Evolutionary conservation across 64 coral and sea anemone species (phyloP), one percentile per base, ranked within the genome.

Genomic region (Montipora foliosa): DNA sequence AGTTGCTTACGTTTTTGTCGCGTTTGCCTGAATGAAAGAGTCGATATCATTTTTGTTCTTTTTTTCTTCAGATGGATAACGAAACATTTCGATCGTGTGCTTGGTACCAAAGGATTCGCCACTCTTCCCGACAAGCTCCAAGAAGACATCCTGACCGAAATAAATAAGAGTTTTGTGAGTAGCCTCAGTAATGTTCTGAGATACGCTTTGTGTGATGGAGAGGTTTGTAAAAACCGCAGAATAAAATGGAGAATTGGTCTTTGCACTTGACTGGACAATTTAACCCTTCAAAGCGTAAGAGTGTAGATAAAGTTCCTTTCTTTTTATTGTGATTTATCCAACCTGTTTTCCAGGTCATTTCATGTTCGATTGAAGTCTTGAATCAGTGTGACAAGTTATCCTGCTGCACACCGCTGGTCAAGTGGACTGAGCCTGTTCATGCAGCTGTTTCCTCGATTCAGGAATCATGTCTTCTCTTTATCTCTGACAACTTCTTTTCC

Each of bases 371-470:
- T 37, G 89, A 74, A 76, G 64, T 96, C 2, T 62, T 96, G 71
- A 79, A 89, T 62, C 88, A 93, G 19, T 93, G 92, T 72, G 96
- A 97, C 52, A 87, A 82, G 20, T 72, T 97, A 10, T 88, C 92
- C 8, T 97, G 86, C 46, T 95, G 90, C 60, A 92, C 92, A 20
- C 96, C 93, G 50, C 79, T 21, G 49, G 91, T 97, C 37, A 94
- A 90, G 25, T 97, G 96, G 96, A 79, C 96, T 22, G 84, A 95
- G 50, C 89, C 96, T 52, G 84, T 97, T 29, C 71, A 94, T 7
- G 46, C 47, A 37, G 45, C 91, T 4, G 89, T 95, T 29, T 53
- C 66, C 25, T 25, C 90, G 45, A 46, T 91, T 49, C 69, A 90
- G 48, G 68, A 87, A 24, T 87, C 89, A 14, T 97, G 96, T 62